A percentile compares a stretch with the other conserved stretches of the same genome.
Evolutionary conservation across 2,888 invertebrate genomes (phyloP).

Genomic region (Folsomia candida): DNA sequence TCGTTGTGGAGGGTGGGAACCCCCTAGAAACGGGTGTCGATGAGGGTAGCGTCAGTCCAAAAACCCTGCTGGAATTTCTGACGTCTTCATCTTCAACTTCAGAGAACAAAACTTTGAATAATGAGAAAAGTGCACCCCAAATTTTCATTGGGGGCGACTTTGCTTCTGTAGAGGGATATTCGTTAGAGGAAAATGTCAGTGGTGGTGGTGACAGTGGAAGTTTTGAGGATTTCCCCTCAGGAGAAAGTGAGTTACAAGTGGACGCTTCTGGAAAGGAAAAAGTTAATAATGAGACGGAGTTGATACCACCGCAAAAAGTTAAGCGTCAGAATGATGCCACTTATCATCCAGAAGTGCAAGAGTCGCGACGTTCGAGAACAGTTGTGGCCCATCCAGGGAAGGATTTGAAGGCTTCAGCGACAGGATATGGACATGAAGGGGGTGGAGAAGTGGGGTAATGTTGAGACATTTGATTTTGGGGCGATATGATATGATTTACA

Average conservation of each 20-base stretch:
- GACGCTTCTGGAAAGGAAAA: too few relatives aligned
- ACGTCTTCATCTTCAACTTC: conserved; percentile 19
- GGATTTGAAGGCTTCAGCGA: conserved; percentile 36
- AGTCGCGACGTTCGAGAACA: conserved; percentile 21
- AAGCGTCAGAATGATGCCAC: too few relatives aligned
- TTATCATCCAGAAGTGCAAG: conserved; percentile 31
- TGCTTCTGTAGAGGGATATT: conserved; percentile 20
- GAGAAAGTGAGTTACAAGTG: conserved; percentile 24
- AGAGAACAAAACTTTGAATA: too few relatives aligned
- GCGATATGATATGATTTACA: too few relatives aligned
- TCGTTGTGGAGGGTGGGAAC: neutral
- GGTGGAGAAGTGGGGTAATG: conserved; percentile 1
- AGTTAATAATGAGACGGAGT: too few relatives aligned
- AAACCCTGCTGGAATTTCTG: neutral
- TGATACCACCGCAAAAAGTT: neutral
- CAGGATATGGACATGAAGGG: conserved; percentile 31
- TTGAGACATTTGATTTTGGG: neutral
- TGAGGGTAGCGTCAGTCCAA: conserved; percentile 5
- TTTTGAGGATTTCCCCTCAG: conserved; percentile 22
- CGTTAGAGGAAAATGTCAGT: conserved; percentile 14
- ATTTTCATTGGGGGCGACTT: conserved; percentile 8
- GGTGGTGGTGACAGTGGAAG: neutral
- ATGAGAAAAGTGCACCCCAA: neutral
- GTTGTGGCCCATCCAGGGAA: conserved; percentile 26
- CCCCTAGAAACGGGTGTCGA: neutral